phyloP scores from a whole-genome alignment of 2,113 vertebrate genomes.

The Micronycteris hirsuta region DNA sequence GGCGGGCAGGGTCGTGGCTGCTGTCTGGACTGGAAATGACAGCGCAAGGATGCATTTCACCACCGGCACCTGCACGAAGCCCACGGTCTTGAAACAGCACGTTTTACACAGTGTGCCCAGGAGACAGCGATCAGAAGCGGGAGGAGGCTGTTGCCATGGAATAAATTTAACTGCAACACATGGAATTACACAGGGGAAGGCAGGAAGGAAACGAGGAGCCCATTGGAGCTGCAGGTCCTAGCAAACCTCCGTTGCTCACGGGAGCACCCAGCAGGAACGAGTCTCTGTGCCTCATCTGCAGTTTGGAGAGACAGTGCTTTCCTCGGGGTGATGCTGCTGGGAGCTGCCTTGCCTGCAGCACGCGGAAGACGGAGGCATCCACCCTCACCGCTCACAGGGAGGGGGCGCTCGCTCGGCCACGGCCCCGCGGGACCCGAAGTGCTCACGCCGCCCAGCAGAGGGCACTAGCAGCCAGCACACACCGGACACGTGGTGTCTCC shows the following conservation, averaged over 20 bases:
- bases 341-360: neutral
- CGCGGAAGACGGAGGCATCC: neutral
- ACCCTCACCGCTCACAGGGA: neutral
- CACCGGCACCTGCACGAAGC: neutral
- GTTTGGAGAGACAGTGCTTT: neutral
- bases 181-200: neutral
- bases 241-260: neutral
- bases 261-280: neutral
- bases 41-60: neutral
- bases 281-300: neutral
- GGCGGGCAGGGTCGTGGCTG: neutral
- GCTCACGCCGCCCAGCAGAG: constrained; percentile 64
- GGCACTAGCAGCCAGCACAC: constrained; percentile 63
- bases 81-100: neutral
- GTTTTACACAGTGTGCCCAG: neutral
- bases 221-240: neutral
- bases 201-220: neutral
- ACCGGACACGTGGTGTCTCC: neutral
- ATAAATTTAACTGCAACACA: neutral
- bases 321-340: neutral
- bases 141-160: neutral
- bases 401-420: neutral
- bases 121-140: neutral
- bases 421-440: neutral
- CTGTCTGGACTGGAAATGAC: constrained; percentile 12